Conservation (phyloP, 2,797 vertebrate species). For the Bufotes viridis region DNA sequence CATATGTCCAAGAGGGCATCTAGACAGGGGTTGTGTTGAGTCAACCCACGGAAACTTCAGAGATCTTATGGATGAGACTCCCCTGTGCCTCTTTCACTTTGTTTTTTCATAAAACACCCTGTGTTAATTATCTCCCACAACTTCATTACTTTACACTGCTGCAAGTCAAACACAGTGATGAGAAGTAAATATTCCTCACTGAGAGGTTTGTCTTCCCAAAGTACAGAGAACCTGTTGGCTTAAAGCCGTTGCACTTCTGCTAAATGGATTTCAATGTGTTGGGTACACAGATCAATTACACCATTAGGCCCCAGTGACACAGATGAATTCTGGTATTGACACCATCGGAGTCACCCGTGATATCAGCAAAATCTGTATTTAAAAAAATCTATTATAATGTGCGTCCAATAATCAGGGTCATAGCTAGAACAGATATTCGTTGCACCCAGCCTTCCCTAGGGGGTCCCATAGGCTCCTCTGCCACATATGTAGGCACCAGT, state of each 20-base stretch:
- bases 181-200: slow-evolving; percentile 45
- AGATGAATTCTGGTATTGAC: neutral
- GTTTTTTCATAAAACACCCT: neutral
- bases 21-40: neutral
- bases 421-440: no score
- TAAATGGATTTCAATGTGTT: slow-evolving; percentile 32
- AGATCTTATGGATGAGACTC: neutral
- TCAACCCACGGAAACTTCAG: neutral
- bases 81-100: neutral
- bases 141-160: slow-evolving; percentile 35
- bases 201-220: slow-evolving; percentile 46
- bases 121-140: slow-evolving; percentile 24
- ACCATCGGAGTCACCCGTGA: neutral
- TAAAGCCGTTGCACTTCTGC: neutral
- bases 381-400: neutral
- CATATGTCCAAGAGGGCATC: neutral
- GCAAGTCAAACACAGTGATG: slow-evolving; percentile 45
- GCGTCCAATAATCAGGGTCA: neutral
- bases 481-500: no score
- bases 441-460: no score
- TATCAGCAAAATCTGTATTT: neutral
- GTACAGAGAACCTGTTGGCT: neutral
- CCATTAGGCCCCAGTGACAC: neutral
- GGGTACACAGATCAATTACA: slow-evolving; percentile 29
- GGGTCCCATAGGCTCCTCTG: no score